Conservation (phyloP, 1,140 invertebrate genomes). For the roundworm (Caenorhabditis elegans) region WBcel235 BX284606.5:14074501-14075000, state of each 20-base stretch:
- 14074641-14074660: constrained; percentile 73
- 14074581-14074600: too few relatives aligned
- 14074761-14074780: constrained; percentile 93
- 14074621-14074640: too few relatives aligned
- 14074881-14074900: constrained; percentile 74
- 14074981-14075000: background rate
- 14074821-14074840: background rate
- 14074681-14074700: constrained; percentile 87
- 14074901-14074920: constrained; percentile 82
- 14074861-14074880: constrained; percentile 72
- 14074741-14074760: constrained; percentile 83
- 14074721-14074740: constrained; percentile 78
- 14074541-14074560: background rate
- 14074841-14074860: constrained; percentile 61
- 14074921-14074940: constrained; percentile 68
- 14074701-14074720: constrained; percentile 82
- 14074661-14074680: constrained; percentile 78
- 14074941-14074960: constrained; percentile 62
- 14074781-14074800: constrained; percentile 75
- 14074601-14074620: too few relatives aligned
- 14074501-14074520: constrained; percentile 89
- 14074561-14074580: too few relatives aligned
- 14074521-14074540: constrained; percentile 75
- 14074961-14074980: constrained; percentile 52
- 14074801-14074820: background rate